phyloP scores from a whole-genome alignment of 2,797 vertebrate genomes.

The Pseudomugil tenellus region DNA sequence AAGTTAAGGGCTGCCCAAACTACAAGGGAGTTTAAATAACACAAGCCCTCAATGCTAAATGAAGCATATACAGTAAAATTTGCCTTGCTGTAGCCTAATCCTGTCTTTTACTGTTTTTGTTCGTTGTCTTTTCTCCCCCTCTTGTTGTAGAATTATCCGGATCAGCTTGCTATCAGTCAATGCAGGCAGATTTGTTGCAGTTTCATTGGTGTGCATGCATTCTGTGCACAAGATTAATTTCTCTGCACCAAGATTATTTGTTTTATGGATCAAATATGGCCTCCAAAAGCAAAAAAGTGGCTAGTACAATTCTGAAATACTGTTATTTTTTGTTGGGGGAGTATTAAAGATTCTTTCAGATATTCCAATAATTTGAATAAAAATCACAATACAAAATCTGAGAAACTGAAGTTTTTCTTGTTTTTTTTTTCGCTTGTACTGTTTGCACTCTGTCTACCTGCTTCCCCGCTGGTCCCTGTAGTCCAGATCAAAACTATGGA shows the following conservation, averaged over 20 bases:
- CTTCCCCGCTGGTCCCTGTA: constrained; percentile 84
- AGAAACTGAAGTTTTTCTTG: background rate
- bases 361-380: constrained; percentile 1
- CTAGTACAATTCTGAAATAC: constrained; percentile 1
- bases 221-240: constrained; percentile 40
- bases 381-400: no score
- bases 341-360: background rate
- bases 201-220: constrained; percentile 52
- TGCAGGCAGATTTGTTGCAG: constrained; percentile 64
- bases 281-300: constrained; percentile 1
- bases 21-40: constrained; percentile 39
- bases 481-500: constrained; percentile 89
- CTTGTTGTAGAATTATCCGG: constrained; percentile 63
- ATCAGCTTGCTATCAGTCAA: constrained; percentile 67
- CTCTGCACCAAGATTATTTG: constrained; percentile 26
- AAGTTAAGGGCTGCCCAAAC: constrained; percentile 43
- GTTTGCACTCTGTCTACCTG: constrained; percentile 80
- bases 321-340: background rate
- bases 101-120: constrained; percentile 17
- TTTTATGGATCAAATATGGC: constrained; percentile 21
- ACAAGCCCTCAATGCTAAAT: constrained; percentile 39
- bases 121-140: constrained; percentile 8
- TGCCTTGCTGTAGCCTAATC: constrained; percentile 44
- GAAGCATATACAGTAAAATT: constrained; percentile 46
- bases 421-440: background rate